Conservation (phyloP, 2,888 invertebrate species). For the Plagodis pulveraria region DNA sequence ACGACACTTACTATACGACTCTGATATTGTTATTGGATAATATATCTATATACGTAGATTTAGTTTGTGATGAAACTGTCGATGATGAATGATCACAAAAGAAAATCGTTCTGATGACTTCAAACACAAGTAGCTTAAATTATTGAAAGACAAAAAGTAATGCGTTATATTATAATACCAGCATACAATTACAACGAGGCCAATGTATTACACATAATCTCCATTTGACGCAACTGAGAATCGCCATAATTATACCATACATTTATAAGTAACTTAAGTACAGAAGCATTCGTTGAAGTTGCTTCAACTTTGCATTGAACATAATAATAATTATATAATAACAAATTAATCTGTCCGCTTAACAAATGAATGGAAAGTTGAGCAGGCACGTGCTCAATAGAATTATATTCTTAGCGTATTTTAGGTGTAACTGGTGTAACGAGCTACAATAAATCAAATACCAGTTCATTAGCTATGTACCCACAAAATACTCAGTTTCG, state of each 20-base stretch:
- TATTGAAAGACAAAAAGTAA: constrained; percentile 13
- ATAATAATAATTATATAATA: constrained; percentile 14
- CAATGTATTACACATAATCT: background rate
- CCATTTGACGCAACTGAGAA: background rate
- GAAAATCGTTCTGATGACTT: background rate
- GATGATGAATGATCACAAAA: no score
- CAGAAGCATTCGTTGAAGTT: background rate
- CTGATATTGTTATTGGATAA: no score
- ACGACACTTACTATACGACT: no score
- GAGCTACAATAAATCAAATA: constrained; percentile 29
- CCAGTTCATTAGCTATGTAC: constrained; percentile 36
- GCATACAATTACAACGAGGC: constrained; percentile 11
- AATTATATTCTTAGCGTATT: constrained; percentile 8
- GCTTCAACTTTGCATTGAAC: constrained; percentile 17
- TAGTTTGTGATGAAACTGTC: no score
- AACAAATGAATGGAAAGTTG: constrained; percentile 41
- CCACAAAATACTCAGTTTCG: constrained; percentile 14
- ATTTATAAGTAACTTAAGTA: background rate
- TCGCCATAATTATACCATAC: background rate
- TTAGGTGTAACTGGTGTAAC: constrained; percentile 25
- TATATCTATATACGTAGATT: no score
- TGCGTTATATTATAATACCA: constrained; percentile 5
- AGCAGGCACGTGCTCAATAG: constrained; percentile 47
- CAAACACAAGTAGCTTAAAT: constrained; percentile 4
- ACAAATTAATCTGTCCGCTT: constrained; percentile 23